These are phyloP conservation scores for Epinephelus coioides DNA, from an alignment of 2,797 vertebrate species.

Conservation along the genomic window DNA sequence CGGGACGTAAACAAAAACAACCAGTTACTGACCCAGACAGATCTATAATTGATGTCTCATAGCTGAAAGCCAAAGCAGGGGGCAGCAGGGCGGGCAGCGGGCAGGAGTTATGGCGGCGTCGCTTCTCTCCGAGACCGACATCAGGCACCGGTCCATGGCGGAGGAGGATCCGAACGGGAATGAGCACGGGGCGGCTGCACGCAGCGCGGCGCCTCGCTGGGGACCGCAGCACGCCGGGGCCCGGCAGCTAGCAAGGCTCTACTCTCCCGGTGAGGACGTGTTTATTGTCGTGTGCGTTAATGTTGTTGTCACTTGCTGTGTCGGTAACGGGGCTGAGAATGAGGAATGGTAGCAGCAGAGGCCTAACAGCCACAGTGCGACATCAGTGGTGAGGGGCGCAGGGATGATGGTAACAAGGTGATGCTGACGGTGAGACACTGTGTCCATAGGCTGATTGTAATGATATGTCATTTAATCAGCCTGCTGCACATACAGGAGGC, in stretches of 20 bases:
- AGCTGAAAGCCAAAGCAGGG: conserved; percentile 67
- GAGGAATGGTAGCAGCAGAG: conserved; percentile 26
- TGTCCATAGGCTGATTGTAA: background rate
- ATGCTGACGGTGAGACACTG: background rate
- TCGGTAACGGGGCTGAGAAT: background rate
- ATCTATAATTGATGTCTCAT: conserved; percentile 63
- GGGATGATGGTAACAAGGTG: background rate
- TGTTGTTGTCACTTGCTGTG: background rate
- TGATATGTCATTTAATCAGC: background rate
- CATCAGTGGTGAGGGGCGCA: background rate
- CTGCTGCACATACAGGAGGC: background rate
- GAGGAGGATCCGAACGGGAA: conserved; percentile 90
- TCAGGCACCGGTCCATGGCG: conserved; percentile 87
- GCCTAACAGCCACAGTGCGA: conserved; percentile 40
- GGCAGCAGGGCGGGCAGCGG: conserved; percentile 34
- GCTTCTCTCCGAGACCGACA: conserved; percentile 86
- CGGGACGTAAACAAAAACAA: background rate
- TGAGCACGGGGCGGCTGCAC: conserved; percentile 87
- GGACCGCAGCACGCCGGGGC: conserved; percentile 88
- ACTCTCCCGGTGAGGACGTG: conserved; percentile 85
- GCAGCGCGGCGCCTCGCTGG: conserved; percentile 85
- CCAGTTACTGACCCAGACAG: conserved; percentile 22
- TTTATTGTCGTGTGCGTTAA: background rate
- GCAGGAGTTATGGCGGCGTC: conserved; percentile 75
- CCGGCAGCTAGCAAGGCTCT: conserved; percentile 85